A percentile compares a stretch with the other conserved stretches of the same genome.
phyloP scores from a whole-genome alignment of 2,888 invertebrate species.

The Drosophila helvetica region DNA sequence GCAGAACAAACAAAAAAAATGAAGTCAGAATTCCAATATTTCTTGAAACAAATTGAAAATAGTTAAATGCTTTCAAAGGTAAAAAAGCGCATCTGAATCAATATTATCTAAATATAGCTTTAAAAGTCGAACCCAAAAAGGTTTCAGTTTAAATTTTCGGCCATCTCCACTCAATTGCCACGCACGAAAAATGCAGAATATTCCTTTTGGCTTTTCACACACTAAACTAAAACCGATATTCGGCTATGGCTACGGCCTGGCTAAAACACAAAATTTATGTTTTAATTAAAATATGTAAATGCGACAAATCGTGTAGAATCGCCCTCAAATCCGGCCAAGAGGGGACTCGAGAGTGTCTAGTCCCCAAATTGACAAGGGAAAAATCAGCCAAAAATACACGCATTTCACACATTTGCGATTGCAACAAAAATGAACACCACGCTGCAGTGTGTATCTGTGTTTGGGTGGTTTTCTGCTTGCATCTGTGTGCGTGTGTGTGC shows the following conservation, averaged over 20 bases:
- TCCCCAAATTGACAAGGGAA: not conserved
- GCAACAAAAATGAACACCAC: conserved; percentile 29
- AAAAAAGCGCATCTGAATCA: no score
- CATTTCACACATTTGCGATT: conserved; percentile 70
- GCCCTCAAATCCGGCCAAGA: conserved; percentile 40
- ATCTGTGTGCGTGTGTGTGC: conserved; percentile 20
- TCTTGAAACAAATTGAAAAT: no score
- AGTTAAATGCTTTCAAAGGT: no score
- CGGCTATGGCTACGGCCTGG: conserved; percentile 11
- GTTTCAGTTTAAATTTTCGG: conserved; percentile 18
- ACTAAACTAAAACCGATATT: conserved; percentile 22
- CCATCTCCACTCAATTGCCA: conserved; percentile 24
- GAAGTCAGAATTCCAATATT: no score
- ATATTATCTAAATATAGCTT: not conserved
- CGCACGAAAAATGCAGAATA: conserved; percentile 10
- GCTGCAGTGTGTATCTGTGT: conserved; percentile 6
- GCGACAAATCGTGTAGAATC: conserved; percentile 58
- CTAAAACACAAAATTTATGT: conserved; percentile 63
- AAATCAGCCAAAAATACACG: conserved; percentile 47
- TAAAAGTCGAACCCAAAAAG: not conserved
- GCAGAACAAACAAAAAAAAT: no score
- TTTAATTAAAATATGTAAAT: conserved; percentile 79
- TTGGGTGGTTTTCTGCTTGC: not conserved
- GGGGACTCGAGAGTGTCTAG: not conserved
- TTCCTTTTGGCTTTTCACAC: conserved; percentile 20